phyloP scores from a whole-genome alignment of 2,797 vertebrate species.

The Epinephelus awoara region DNA sequence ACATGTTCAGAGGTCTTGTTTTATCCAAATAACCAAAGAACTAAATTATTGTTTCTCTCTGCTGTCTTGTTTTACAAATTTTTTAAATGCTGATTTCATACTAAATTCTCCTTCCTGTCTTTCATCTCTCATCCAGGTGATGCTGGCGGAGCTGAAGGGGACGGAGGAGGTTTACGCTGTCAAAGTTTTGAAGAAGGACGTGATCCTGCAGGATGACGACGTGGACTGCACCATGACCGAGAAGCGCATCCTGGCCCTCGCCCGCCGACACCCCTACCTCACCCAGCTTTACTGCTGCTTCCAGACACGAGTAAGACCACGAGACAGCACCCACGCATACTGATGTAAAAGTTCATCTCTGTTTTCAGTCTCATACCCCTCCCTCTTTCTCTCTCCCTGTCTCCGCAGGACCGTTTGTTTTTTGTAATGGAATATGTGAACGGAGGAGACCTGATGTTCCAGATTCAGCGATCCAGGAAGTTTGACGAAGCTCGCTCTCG shows the following conservation, averaged over 20 bases:
- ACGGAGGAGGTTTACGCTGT: constrained; percentile 96
- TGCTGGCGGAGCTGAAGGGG: constrained; percentile 95
- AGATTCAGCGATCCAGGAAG: constrained; percentile 98
- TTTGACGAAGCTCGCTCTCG: constrained; percentile 97
- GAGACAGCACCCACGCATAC: not conserved
- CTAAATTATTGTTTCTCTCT: no score
- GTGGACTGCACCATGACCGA: constrained; percentile 99
- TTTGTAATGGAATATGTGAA: constrained; percentile 99
- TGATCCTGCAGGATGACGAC: constrained; percentile 97
- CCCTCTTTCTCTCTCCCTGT: constrained; percentile 8
- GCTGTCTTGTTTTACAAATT: no score
- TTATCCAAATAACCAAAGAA: no score
- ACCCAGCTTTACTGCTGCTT: constrained; percentile 99
- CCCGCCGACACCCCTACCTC: constrained; percentile 94
- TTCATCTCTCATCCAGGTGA: constrained; percentile 85
- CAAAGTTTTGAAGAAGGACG: constrained; percentile 97
- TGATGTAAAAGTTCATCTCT: no score
- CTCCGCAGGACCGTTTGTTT: constrained; percentile 95
- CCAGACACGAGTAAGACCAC: constrained; percentile 91
- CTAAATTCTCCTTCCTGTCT: not conserved
- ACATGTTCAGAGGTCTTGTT: no score
- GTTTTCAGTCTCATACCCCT: not conserved
- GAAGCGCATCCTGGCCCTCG: constrained; percentile 95
- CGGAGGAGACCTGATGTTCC: constrained; percentile 99
- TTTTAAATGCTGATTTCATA: no score